Evolutionary conservation across 1,140 invertebrate species (phyloP), one percentile per base, ranked within the genome.

Genomic region (Anthonomus grandis): DNA sequence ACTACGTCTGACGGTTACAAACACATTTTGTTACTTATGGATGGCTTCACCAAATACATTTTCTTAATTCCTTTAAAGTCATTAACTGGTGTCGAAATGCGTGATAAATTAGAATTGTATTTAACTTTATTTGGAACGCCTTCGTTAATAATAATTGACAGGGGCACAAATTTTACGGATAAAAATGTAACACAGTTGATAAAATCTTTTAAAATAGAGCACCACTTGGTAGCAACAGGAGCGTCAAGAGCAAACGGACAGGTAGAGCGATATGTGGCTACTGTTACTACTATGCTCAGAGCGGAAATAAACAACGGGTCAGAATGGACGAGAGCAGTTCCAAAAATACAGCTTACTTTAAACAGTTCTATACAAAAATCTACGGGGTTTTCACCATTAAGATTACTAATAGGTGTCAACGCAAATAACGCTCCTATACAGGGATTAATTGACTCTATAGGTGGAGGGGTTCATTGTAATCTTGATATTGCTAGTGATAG

Each of bases 291-390:
- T 53, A 65, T 73, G 62, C 38, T 71, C 38, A 65, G 22, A 22
- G 59, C 67, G 13, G 59, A 48, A 5, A 59, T 53, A 48, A 63
- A 59, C 39, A 49, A 45, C 27, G 3, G 19, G 48, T 54, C 64
- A 70, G 66, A 67, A 6, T 72, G 72, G 68, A 64, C 71, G 44
- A 72, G 42, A 68, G 53, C 27, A 31, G n/a, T 31, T 31, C 27
- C 27, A 31, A 31, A 31, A 31, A 31, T 31, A 31, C 27, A 31
- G 27, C 27, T 31, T 31, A 31, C 27, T 31, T 31, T 31, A 31
- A 31, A 31, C 27, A 31, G 6, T 8, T 31, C 27, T 31, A n/a
- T 31, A 8, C 6, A n/a, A 31, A 31, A 31, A 31, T 31, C 27
- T 8, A 31, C 27, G 6, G 27, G 27, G 27, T 31, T 31, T 31